Percentiles rank a stretch among this genome's conserved stretches.
Evolutionary conservation across 1,140 invertebrate genomes (phyloP).

Genomic region (Drosophila saltans): DNA sequence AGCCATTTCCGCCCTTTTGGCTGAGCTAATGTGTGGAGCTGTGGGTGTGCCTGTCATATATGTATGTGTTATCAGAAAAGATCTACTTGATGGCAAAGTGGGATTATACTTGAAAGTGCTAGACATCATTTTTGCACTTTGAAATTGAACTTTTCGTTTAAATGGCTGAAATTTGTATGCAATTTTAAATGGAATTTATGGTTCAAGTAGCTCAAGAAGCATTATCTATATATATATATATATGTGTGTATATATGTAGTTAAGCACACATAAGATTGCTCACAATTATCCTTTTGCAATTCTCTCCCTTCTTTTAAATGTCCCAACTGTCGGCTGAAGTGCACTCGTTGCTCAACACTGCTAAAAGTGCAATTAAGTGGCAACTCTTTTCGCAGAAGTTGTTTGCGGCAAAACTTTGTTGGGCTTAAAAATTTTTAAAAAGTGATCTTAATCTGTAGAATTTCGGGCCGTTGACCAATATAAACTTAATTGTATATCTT

Average conservation of each 20-base stretch:
- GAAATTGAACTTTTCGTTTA: neutral
- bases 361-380: no score
- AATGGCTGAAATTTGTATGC: neutral
- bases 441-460: no score
- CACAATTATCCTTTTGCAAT: no score
- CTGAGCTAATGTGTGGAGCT: neutral
- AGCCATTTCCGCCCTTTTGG: conserved; percentile 3
- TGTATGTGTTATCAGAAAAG: neutral
- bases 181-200: conserved; percentile 3
- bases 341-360: no score
- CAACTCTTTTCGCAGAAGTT: neutral
- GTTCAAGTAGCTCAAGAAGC: neutral
- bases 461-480: neutral
- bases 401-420: neutral
- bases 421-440: no score
- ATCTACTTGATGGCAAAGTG: conserved; percentile 10
- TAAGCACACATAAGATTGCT: no score
- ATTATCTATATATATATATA: no score
- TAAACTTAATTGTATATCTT: neutral
- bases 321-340: no score
- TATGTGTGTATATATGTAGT: no score
- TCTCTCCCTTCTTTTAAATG: no score
- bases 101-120: conserved; percentile 1
- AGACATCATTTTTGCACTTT: neutral
- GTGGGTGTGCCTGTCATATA: neutral